Evolutionary conservation across 2,113 vertebrate genomes (phyloP), one percentile per base, ranked within the genome.

Genomic region (Plecotus auritus): DNA sequence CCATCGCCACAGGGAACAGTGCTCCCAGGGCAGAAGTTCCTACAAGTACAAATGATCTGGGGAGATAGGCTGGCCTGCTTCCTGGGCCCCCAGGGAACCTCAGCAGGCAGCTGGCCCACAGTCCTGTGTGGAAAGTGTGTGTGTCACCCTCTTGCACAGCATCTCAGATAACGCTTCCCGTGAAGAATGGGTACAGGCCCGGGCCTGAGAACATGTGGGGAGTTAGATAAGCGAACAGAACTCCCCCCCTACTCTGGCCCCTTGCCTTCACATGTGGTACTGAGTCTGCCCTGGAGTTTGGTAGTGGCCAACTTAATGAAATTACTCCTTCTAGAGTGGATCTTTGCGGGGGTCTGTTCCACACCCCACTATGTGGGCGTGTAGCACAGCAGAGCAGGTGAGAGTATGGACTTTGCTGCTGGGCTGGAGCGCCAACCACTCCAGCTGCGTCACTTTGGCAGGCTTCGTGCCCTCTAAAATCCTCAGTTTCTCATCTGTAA

Each of bases 31-130:
- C 66, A 40, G n/a, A 47, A 49, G 66, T 67, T 82, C 69, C 54
- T 37, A 45, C 18, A 49, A 83, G 45, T 74, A 91, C 89, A 97
- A 93, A 93, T 93, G 78, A 77, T 10, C 23, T 4, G 22, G n/a
- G 2, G 20, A 91, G 88, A 94, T 70, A 91, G 70, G 86, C 32
- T 0, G 49, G 28, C 11, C 45, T 17, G n/a, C 49, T n/a, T 51
- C 5, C 1, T 2, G 14, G 89, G 35, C 10, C 47, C 45, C 47
- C 84, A 30, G 28, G 28, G 51, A 18, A 54, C 17, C 51, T 54
- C 17, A 20, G 51, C 84, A 30, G 28, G 28, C 72, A 4, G 81
- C 72, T 17, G 35, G 64, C 72, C 42, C 37, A 18, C 14, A 0
- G n/a, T 22, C 83, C 64, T 9, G 12, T 10, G 6, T 13, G 14